Percentiles rank a stretch among this genome's conserved stretches.
Evolutionary conservation across 64 coral and sea anemone species (phyloP).

Genomic region (Trachythela sp.): DNA sequence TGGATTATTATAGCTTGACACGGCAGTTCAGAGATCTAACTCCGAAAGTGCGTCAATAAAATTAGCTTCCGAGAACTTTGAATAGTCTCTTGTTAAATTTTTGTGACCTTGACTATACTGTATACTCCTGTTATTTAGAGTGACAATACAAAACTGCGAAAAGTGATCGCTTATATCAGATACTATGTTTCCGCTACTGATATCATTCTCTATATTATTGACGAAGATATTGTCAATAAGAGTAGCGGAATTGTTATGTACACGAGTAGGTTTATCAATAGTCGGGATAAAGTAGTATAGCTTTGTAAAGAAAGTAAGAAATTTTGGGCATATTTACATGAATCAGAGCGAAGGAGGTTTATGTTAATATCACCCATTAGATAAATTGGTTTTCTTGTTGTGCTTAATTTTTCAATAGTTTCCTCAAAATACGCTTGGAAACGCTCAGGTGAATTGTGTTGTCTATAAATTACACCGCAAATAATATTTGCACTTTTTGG

Average conservation of each 20-base stretch:
- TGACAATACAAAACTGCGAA: conserved; percentile 3
- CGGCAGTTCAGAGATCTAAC: no score
- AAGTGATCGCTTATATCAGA: no score
- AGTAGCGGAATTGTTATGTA: conserved; percentile 35
- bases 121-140: background rate
- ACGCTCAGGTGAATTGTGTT: conserved; percentile 31
- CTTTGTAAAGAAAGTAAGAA: background rate
- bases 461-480: background rate
- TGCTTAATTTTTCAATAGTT: conserved; percentile 7
- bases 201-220: conserved; percentile 33
- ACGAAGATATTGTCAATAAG: conserved; percentile 47
- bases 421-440: conserved; percentile 15
- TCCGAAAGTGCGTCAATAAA: conserved; percentile 14
- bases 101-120: background rate
- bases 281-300: background rate
- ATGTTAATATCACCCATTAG: background rate
- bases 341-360: background rate
- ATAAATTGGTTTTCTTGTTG: background rate
- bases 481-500: background rate
- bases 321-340: conserved; percentile 11
- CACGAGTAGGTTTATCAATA: conserved; percentile 37
- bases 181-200: conserved; percentile 37
- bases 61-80: background rate
- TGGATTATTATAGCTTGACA: no score
- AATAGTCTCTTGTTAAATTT: conserved; percentile 1